A percentile compares a stretch with the other conserved stretches of the same genome.
These are phyloP conservation scores for Molanna angustata DNA, from an alignment of 2,888 invertebrate genomes.

Conservation along the genomic window DNA sequence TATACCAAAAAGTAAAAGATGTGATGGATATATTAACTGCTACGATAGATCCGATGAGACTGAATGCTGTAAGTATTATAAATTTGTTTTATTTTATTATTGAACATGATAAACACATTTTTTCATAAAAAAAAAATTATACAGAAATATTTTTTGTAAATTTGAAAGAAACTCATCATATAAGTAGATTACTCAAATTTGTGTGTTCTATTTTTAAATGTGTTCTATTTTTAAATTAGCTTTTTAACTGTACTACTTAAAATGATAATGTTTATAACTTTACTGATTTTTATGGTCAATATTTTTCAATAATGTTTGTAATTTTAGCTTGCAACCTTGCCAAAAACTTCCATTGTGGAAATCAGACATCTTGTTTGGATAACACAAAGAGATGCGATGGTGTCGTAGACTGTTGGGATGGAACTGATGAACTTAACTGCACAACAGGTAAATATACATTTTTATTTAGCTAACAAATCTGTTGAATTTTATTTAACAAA, in stretches of 20 bases:
- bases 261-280: neutral
- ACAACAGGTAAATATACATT: constrained; percentile 51
- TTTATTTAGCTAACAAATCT: too few species aligned
- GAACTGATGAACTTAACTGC: constrained; percentile 70
- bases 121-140: neutral
- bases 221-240: neutral
- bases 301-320: neutral
- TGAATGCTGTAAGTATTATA: constrained; percentile 62
- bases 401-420: constrained; percentile 75
- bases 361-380: constrained; percentile 70
- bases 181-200: neutral
- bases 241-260: neutral
- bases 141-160: too few species aligned
- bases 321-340: constrained; percentile 63
- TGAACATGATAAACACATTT: too few species aligned
- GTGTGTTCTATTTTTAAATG: neutral
- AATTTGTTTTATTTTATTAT: neutral
- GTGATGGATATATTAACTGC: constrained; percentile 73
- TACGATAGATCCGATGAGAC: constrained; percentile 72
- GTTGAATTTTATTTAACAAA: too few species aligned
- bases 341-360: constrained; percentile 71
- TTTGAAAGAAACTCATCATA: neutral
- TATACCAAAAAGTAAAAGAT: constrained; percentile 60
- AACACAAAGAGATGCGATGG: constrained; percentile 68
- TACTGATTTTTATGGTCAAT: too few species aligned